Percentiles rank a stretch among this genome's conserved stretches.
phyloP scores from a whole-genome alignment of 2,113 vertebrate genomes.

The Psettodes erumei region DNA sequence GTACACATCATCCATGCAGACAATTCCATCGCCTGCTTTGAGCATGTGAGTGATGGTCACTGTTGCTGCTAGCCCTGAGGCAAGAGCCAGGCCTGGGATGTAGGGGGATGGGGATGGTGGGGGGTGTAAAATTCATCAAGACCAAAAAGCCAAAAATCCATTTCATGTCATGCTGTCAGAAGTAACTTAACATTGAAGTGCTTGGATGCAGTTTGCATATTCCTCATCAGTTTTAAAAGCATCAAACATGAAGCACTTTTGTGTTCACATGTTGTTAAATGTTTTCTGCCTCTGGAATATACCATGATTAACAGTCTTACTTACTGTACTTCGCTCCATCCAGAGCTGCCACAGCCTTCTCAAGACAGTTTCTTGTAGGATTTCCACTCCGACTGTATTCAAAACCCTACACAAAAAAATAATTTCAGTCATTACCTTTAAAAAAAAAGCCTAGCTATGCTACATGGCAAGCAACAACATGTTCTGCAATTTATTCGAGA shows the following conservation, averaged over 20 bases:
- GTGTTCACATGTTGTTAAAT: not conserved
- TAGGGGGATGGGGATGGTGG: no score
- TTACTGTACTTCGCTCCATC: constrained; percentile 94
- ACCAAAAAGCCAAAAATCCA: not conserved
- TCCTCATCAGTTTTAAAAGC: not conserved
- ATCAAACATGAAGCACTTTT: not conserved
- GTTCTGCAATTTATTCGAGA: no score
- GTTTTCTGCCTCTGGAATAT: not conserved
- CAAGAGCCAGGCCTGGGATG: constrained; percentile 90
- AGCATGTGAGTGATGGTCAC: constrained; percentile 90
- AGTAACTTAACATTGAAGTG: not conserved
- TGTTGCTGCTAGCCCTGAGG: constrained; percentile 91
- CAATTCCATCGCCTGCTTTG: constrained; percentile 88
- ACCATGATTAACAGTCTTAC: constrained; percentile 46
- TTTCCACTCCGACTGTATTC: constrained; percentile 94
- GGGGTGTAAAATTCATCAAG: no score
- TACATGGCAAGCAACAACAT: no score
- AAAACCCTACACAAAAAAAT: constrained; percentile 83
- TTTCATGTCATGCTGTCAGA: not conserved
- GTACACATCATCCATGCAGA: constrained; percentile 94
- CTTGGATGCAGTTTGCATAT: not conserved
- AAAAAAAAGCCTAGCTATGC: no score
- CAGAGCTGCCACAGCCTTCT: constrained; percentile 88
- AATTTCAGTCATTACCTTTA: not conserved
- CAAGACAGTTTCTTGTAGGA: constrained; percentile 90